These are phyloP conservation scores for Polyommatus icarus DNA, from an alignment of 2,888 invertebrate genomes.

Conservation along the genomic window DNA sequence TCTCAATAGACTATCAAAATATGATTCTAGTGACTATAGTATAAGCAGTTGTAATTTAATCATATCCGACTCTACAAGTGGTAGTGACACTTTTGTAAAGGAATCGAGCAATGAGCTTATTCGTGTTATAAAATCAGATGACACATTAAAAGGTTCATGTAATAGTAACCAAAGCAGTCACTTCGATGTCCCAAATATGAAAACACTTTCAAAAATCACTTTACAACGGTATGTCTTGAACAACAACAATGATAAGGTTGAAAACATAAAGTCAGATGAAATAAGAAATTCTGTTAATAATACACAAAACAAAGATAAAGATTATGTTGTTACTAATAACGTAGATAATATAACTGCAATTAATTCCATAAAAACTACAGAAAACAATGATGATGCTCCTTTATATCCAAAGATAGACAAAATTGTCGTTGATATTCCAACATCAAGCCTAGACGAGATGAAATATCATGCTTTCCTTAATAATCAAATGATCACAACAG, in stretches of 20 bases:
- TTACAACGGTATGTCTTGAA: neutral
- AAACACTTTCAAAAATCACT: neutral
- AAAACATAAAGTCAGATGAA: neutral
- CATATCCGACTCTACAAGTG: neutral
- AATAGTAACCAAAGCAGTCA: neutral
- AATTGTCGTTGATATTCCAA: neutral
- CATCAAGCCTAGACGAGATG: neutral
- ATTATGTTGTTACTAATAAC: neutral
- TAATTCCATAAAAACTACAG: neutral
- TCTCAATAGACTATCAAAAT: neutral
- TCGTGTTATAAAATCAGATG: neutral
- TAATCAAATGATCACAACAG: neutral
- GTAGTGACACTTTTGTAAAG: neutral
- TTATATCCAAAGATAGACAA: constrained; percentile 12
- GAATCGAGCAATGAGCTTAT: neutral
- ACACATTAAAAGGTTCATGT: neutral
- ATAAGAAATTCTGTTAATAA: neutral
- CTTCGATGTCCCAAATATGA: neutral
- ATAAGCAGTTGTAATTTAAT: neutral
- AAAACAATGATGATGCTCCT: neutral
- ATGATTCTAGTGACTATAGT: neutral
- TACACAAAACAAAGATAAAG: neutral
- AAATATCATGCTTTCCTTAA: neutral
- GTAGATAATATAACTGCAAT: neutral
- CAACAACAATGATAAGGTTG: neutral